Base-by-base conservation (phyloP, 1,140 invertebrate genomes). In the Drosophila setifemur region DNA sequence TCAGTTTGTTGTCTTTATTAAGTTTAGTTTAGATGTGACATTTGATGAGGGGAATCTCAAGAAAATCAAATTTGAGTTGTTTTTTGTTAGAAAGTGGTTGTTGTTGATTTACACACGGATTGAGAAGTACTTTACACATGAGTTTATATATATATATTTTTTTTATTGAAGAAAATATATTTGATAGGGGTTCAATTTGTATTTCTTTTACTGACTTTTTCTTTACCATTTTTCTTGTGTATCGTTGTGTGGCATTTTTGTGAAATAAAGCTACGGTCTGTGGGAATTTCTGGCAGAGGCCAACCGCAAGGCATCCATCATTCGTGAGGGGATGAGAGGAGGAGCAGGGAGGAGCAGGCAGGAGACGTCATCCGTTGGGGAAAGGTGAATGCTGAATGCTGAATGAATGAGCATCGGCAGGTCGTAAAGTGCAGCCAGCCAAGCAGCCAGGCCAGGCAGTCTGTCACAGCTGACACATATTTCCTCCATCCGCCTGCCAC, bases 381-480 rank as follows among this genome's bases (percentile, higher is more conserved):
- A 37, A 37, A 37, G 33, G 33, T 37, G 35, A 37, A 21, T 18
- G n/a, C n/a, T n/a, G n/a, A n/a, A n/a, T 37, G 35, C n/a, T 33
- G 33, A 35, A 40, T 57, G 50, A 43, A 74, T 81, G 37, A 68
- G 44, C 48, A 71, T 66, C 60, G 70, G 33, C 72, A 72, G 67
- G 45, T 73, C 68, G 73, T 82, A 69, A 82, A 76, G 67, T 73
- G 77, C 77, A 82, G 55, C 54, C 72, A 72, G 72, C 31, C 58
- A 49, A 33, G 50, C 42, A 57, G 31, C 47, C 35, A 45, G 33
- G n/a, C 26, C 39, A 16, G 25, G 25, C 29, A 68, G 23, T 39
- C 40, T 39, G 19, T 44, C 42, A 57, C 54, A 23, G 39, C 18
- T 29, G 35, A 33, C 45, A 21, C 12, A 45, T 66, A 11, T 55